phyloP scores from a whole-genome alignment of 2,888 invertebrate species.

The Tiliacea citrago region DNA sequence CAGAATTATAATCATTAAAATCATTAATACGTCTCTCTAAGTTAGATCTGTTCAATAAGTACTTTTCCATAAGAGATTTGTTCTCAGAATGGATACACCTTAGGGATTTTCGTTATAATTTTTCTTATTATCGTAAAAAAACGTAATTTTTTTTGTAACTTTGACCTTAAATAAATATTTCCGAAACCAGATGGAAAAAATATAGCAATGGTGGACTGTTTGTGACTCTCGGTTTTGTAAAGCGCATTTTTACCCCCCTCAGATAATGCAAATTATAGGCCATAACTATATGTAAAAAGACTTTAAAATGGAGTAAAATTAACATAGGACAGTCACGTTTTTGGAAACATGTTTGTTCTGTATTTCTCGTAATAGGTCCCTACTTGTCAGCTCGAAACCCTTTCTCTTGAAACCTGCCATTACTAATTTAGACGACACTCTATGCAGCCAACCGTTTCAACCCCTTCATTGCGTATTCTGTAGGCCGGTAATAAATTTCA shows the following conservation, averaged over 20 bases:
- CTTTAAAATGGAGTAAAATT: neutral
- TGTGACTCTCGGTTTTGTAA: neutral
- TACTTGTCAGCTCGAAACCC: constrained; percentile 12
- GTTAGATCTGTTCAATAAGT: no score
- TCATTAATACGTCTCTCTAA: no score
- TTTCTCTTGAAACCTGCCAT: constrained; percentile 41
- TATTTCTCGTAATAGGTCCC: constrained; percentile 3
- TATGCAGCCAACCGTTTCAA: constrained; percentile 42
- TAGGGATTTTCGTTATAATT: neutral
- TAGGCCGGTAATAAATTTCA: constrained; percentile 57
- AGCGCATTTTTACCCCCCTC: neutral
- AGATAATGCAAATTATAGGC: no score
- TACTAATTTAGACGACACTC: constrained; percentile 56
- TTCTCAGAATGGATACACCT: no score
- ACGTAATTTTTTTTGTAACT: no score
- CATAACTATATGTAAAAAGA: constrained; percentile 8
- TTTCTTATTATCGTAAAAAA: no score
- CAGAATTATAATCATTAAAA: no score
- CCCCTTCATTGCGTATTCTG: constrained; percentile 62
- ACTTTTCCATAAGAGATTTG: no score
- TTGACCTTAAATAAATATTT: no score
- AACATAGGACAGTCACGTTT: constrained; percentile 10
- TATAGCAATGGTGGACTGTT: neutral
- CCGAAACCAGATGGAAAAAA: neutral
- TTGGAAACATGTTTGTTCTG: neutral